Evolutionary conservation across 64 coral and sea anemone species (phyloP), one percentile per base, ranked within the genome.

Genomic region (Trachythela sp.): DNA sequence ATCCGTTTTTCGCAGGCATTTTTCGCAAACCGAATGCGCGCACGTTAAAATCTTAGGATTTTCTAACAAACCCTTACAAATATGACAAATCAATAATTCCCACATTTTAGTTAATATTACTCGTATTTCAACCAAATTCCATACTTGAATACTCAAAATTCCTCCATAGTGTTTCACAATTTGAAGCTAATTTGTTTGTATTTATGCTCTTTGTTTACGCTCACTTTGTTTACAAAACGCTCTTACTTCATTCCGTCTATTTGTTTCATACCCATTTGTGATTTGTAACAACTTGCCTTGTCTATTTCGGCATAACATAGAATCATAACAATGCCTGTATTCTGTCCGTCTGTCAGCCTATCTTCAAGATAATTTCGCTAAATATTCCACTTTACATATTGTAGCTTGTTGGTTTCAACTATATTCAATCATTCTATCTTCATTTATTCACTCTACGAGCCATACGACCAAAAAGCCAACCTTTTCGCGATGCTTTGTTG

Each of bases 21-120:
- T 35, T 37, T 80, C 75, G 30, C 75, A 80, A 36, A 80, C 13
- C 14, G 75, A 0, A 8, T 80, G 75, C 7, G 37, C 75, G 75
- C 75, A 80, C 1, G 75, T 20, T 18, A 80, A 30, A 35, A 36
- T 37, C 32, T 36, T 80, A 8, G 75, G 75, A 14, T 80, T 80
- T 35, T 80, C 75, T 15, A 80, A 80, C 30, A 80, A 80, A 80
- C 35, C 8, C 34, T 39, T 35, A 38, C 75, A 80, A 1, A 2
- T 39, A 30, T 20, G 75, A 80, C 75, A 80, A 80, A 80, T 80
- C 26, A 80, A 29, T 37, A 80, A 39, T 30, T 80, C 75, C 75
- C 75, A 80, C 75, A 80, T 80, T 18, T 80, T 14, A 4, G 30
- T 68, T 31, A 8, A 14, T 80, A 18, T 80, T 35, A 18, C 75